Base-by-base conservation (phyloP, 2,113 vertebrate species). In the Lasiurus borealis region DNA sequence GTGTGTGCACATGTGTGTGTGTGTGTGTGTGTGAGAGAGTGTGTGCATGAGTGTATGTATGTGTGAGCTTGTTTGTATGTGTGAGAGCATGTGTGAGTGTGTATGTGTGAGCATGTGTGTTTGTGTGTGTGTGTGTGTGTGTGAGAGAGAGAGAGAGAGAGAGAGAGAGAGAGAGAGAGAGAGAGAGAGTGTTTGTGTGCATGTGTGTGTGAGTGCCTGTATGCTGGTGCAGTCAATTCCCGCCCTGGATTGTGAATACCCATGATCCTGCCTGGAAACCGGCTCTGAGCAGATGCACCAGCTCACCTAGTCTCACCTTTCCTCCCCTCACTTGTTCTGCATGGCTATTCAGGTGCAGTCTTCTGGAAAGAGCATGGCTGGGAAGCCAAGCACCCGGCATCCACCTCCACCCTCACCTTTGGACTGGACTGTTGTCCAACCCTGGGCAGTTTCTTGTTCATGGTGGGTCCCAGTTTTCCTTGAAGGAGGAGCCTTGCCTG, bases 401-500 rank as follows among this genome's bases (percentile, higher is more conserved):
- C 31, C 36, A 50, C 75, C 54, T 89, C 59, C 29, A 64, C 34
- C 68, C 34, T 11, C 1, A 64, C 34, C 68, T 31, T 11, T 1
- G 11, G 14, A 44, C 44, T 46, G 64, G 31, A 27, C 59, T 12
- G 59, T 9, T 88, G 12, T 46, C 54, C 75, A 69, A 19, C 72
- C 62, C 64, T 68, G 34, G 21, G n/a, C 19, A 59, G 25, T 44
- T 85, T 83, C 84, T 84, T 34, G 25, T 77, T 94, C 44, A 0
- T 9, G 25, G 21, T 34, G 44, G 72, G 64, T 18, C 25, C 64
- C 27, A 9, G 54, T 36, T 92, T 88, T 75, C 27, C 48, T 6
- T 1, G 44, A 68, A 78, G 34, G 0, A 0, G 44, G 46, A 57
- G 66, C 0, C 46, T 66, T 46, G 29, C 2, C 5, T 75, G 16